Evolutionary conservation across 2,797 vertebrate species (phyloP).

Genomic region (Xiphophorus birchmanni): DNA sequence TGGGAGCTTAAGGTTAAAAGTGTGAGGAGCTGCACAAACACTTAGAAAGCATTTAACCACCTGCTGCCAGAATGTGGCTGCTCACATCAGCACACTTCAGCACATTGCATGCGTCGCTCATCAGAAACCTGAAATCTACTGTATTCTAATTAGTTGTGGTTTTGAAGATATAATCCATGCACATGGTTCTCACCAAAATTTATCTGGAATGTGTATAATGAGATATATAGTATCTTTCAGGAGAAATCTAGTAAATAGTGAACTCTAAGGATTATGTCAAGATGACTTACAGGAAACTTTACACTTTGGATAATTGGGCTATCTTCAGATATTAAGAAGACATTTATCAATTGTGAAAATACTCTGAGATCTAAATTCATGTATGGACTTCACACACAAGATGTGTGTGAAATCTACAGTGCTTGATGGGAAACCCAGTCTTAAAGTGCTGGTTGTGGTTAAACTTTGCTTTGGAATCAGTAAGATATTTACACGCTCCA

Average conservation of each 20-base stretch:
- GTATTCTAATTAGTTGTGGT: neutral
- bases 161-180: neutral
- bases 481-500: conserved; percentile 24
- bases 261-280: neutral
- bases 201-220: neutral
- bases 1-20: conserved; percentile 39
- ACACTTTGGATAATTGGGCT: neutral
- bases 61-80: conserved; percentile 66
- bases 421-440: neutral
- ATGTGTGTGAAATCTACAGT: neutral
- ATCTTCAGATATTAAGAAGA: neutral
- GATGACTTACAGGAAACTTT: neutral
- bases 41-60: conserved; percentile 59
- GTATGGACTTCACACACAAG: too few relatives aligned
- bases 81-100: conserved; percentile 5
- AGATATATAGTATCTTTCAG: neutral
- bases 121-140: neutral
- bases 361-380: neutral
- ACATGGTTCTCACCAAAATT: neutral
- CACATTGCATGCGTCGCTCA: neutral
- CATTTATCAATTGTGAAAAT: neutral
- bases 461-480: conserved; percentile 18
- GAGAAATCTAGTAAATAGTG: neutral
- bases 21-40: conserved; percentile 34
- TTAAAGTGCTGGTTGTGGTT: neutral